phyloP scores from a whole-genome alignment of 2,888 invertebrate species.

The Cartodere bifasciata region DNA sequence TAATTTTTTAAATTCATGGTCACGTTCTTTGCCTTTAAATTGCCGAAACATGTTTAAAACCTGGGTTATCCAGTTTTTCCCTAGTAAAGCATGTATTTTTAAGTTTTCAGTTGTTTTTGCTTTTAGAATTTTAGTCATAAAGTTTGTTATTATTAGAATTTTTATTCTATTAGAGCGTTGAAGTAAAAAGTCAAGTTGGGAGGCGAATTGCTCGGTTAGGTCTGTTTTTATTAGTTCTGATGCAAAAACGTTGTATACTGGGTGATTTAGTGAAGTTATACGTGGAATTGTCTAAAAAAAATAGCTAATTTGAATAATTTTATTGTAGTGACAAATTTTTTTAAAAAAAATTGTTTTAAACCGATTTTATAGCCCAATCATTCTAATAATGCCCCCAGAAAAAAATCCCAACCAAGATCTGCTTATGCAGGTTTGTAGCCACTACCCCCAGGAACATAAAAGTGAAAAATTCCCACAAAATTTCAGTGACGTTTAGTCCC shows the following conservation, averaged over 20 bases:
- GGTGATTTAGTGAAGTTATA: conserved; percentile 46
- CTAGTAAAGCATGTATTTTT: conserved; percentile 45
- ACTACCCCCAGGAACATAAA: too few species aligned
- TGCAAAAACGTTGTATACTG: conserved; percentile 49
- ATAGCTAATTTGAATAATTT: not conserved
- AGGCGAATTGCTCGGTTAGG: conserved; percentile 44
- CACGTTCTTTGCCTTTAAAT: conserved; percentile 43
- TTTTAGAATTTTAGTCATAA: conserved; percentile 44
- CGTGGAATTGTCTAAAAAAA: conserved; percentile 45
- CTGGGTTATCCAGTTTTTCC: conserved; percentile 50
- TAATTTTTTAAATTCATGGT: conserved; percentile 43
- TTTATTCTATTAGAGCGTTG: conserved; percentile 44
- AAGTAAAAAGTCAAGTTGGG: conserved; percentile 36
- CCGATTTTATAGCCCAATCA: not conserved
- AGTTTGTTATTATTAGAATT: conserved; percentile 46
- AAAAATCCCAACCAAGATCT: too few species aligned
- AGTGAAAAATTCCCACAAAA: too few species aligned
- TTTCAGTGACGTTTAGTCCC: too few species aligned
- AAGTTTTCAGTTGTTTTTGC: conserved; percentile 35
- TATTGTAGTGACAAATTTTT: not conserved
- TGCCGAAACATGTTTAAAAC: conserved; percentile 50
- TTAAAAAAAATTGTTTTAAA: not conserved
- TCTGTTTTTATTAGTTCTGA: conserved; percentile 40
- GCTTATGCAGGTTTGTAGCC: too few species aligned
- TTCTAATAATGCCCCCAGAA: too few species aligned